Evolutionary conservation across 1,140 invertebrate species (phyloP), one percentile per base, ranked within the genome.

Genomic region (Zaprionus davidi): DNA sequence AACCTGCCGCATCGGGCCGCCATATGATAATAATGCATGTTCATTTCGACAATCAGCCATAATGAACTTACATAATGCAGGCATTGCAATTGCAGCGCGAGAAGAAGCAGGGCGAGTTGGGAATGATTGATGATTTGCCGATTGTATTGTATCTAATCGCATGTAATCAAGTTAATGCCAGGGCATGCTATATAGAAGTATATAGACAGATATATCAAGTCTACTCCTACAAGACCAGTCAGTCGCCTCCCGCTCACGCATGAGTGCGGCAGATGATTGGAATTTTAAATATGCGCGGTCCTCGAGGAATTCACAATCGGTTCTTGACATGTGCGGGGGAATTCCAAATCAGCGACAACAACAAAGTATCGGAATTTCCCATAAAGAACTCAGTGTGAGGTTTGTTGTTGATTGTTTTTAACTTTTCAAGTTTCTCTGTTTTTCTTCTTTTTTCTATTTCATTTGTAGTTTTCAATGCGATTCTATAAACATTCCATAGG

Each of bases 91-190:
- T 46, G 57, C n/a, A 51, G 20, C 53, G 20, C 2, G 7, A 46
- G 24, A 11, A 36, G 49, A 51, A 64, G 49, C 20, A 56, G 15
- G n/a, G 22, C 28, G 20, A 60, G 17, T 55, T 15, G 64, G 51
- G 31, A 68, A 63, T 75, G 66, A 86, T 77, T 77, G 69, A 77
- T 83, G 83, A 82, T 82, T 86, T 76, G 41, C 56, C 34, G 36
- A 17, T 46, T 41, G 38, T n/a, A 79, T 31, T 56, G 38, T 66
- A 49, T 41, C 53, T 88, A 88, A 86, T 87, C 66, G 75, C 34
- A 71, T 65, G 70, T 71, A 83, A 86, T 83, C 73, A 80, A 65
- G 60, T 58, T 56, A 82, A 65, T 81, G 71, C 81, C 55, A 74
- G 63, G 63, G 66, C 83, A 79, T 64, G 79, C 76, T 63, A 78